Base-by-base conservation (phyloP, 2,888 invertebrate genomes). In the Globia sparganii region DNA sequence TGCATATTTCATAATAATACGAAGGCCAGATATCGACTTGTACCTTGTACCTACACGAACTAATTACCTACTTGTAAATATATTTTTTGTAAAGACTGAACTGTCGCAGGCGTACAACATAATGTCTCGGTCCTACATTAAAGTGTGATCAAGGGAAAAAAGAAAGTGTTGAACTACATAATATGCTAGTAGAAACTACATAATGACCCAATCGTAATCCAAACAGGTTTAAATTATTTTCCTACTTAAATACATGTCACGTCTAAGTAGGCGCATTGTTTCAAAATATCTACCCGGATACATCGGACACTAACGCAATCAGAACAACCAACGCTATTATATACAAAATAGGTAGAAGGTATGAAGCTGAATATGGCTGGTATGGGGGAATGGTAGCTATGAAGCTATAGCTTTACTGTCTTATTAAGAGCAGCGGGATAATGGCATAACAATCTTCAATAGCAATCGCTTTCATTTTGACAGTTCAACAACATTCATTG, bases 251-350 rank as follows among this genome's bases (percentile, higher is more conserved):
- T 43, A 34, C 79, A 72, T 74, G 64, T 86, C 77, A 80, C 80
- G 75, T 67, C 31, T 64, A 68, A 46, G 67, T 72, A 58, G 53
- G 76, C 13, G 61, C 70, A 77, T 86, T 86, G 80, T 75, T 75
- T 70, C 67, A 77, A 86, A 75, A 77, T 66, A 62, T 18, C 15
- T 43, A 61, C 68, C 59, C 53, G 65, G 61, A 73, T 25, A 73
- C 61, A 53, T 58, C 46, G 40, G 25, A 49, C 34, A 66, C 13
- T 67, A 43, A 62, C 61, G 72, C 59, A 83, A 77, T 65, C 66
- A 28, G 40, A 40, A 43, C 37, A 53, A 61, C 4, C 37, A 53
- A 61, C 4, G 25, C 8, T 70, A 43, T 77, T 72, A 43, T 15
- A 43, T 15, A 46, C 11, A 46, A 46, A 80, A 72, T 64, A n/a